These are phyloP conservation scores for Tetraneura akinire DNA, from an alignment of 1,140 invertebrate species.

Conservation along the genomic window DNA sequence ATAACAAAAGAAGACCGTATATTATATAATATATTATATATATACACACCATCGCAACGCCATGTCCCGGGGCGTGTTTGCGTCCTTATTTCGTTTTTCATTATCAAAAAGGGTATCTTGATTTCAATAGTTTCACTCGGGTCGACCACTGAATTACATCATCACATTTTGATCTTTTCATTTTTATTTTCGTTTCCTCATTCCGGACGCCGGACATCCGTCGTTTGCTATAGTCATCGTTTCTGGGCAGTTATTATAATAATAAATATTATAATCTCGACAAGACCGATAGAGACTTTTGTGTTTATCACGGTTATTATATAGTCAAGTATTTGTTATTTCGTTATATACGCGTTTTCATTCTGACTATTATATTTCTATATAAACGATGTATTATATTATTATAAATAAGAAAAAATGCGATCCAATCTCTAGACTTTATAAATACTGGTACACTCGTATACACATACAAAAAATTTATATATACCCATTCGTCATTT, in stretches of 20 bases:
- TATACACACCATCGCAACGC: background rate
- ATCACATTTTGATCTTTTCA: background rate
- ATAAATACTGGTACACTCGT: background rate
- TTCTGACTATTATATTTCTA: background rate
- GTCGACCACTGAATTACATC: background rate
- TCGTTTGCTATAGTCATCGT: background rate
- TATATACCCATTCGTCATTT: background rate
- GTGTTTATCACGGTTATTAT: too few species aligned
- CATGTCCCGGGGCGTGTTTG: background rate
- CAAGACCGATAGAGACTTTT: too few species aligned
- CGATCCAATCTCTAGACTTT: background rate
- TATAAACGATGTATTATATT: too few species aligned
- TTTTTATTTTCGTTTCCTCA: background rate
- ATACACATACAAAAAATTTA: background rate
- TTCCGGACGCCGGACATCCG: background rate
- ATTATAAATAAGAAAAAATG: too few species aligned
- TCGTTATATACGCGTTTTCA: background rate
- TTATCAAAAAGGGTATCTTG: background rate
- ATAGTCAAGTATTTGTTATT: too few species aligned
- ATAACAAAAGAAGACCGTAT: slow-evolving; percentile 1
- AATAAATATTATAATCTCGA: too few species aligned
- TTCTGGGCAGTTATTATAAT: background rate
- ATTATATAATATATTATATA: too few species aligned
- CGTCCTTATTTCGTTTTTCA: background rate
- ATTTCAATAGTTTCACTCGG: background rate